Conservation (phyloP, 2,888 invertebrate species). For the Microctonus hyperodae region DNA sequence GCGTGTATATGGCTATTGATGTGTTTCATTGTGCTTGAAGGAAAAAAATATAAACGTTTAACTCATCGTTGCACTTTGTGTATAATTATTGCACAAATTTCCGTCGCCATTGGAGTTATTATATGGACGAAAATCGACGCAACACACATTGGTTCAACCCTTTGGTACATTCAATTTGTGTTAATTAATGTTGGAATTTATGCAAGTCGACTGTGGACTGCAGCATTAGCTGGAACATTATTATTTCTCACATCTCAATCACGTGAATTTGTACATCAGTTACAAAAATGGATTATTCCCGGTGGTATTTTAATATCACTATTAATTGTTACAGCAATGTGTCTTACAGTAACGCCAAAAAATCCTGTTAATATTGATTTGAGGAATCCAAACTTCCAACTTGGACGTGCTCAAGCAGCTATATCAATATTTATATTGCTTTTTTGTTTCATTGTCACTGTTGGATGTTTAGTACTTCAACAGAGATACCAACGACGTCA, state of each 20-base stretch:
- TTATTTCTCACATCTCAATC: constrained; percentile 85
- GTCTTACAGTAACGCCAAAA: constrained; percentile 66
- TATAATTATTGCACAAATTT: constrained; percentile 73
- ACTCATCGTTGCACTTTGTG: constrained; percentile 85
- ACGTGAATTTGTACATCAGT: constrained; percentile 79
- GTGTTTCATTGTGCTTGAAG: constrained; percentile 70
- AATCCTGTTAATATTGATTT: constrained; percentile 68
- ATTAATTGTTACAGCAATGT: constrained; percentile 71
- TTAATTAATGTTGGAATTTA: constrained; percentile 80
- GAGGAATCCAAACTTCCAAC: constrained; percentile 78
- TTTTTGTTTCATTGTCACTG: constrained; percentile 81
- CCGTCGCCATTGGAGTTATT: constrained; percentile 53
- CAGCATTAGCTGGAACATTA: constrained; percentile 80
- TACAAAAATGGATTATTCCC: constrained; percentile 74
- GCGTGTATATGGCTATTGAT: constrained; percentile 81
- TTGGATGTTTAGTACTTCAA: constrained; percentile 82
- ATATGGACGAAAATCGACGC: constrained; percentile 56
- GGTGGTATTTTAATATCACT: constrained; percentile 67
- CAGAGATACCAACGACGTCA: constrained; percentile 79
- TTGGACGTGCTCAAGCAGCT: constrained; percentile 79
- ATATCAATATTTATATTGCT: constrained; percentile 78
- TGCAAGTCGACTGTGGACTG: constrained; percentile 85
- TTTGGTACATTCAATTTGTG: constrained; percentile 75
- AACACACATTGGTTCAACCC: constrained; percentile 40
- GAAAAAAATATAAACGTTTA: constrained; percentile 78